Base-by-base conservation (phyloP, 2,797 vertebrate genomes). In the Melopsittacus undulatus region DNA sequence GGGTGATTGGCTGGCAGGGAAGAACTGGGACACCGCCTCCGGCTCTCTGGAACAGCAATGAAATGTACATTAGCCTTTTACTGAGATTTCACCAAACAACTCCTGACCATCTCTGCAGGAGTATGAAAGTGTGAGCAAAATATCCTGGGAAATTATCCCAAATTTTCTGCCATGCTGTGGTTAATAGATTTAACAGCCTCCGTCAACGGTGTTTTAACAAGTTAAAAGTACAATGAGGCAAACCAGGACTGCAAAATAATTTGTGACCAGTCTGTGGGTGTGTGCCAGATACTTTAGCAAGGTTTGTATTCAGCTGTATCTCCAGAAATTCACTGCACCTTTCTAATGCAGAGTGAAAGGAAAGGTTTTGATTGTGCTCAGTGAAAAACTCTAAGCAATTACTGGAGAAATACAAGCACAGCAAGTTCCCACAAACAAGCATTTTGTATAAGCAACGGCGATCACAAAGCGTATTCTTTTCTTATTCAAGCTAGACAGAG, bases 11-110 rank as follows among this genome's bases (percentile, higher is more conserved):
- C 27, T 57, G 36, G 11, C 34, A 18, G 24, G 5, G 27, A 9
- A 83, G 13, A 67, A 27, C 34, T 18, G 17, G 15, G 52, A 21
- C 5, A 8, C 7, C 1, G 0, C 45, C 14, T 67, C n/a, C 1
- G 0, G 16, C 10, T 34, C 24, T 74, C 30, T 14, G 5, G 15
- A 83, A 74, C 9, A 62, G 11, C 9, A 49, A 46, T 62, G 66
- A 66, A 74, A 38, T 4, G 5, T 42, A 23, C 1, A 0, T 36
- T n/a, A 70, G 16, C 26, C 21, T 75, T 78, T 36, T 45, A 83
- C 6, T 66, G 26, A 54, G 19, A 23, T 61, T 70, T 89, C 42
- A 79, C 6, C 2, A 23, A 64, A 29, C 10, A 62, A 26, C 18
- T 72, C 24, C 34, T 63, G 30, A 38, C 8, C 24, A 40, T 43